Evolutionary conservation across 2,888 invertebrate species (phyloP), one percentile per base, ranked within the genome.

Genomic region (Melanargia galathea): DNA sequence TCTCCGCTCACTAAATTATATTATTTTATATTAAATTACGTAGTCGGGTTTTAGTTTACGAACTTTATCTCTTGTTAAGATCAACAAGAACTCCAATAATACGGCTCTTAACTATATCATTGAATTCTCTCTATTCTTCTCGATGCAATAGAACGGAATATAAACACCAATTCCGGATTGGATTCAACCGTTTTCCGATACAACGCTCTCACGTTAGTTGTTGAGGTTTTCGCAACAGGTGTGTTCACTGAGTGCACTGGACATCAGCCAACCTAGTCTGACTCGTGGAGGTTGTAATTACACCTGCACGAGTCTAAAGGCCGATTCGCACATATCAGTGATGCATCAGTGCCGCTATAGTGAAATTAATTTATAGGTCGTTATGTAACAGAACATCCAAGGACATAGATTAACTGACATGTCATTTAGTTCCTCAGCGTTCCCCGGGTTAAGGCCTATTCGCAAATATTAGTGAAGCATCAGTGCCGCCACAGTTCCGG

Each of bases 221-320:
- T 20, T 30, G 45, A 57, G 43, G 20, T 18, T 16, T 20, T 13
- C 16, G 45, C 57, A 57, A 57, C 57, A 57, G 57, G 57, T 57
- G 56, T 26, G 46, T 7, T 1, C 38, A 35, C 38, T n/a, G 43
- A 43, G 43, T 3, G 6, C n/a, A 22, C 55, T 57, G 57, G 57
- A 45, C 20, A 10, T 7, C 16, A 8, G 57, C 57, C 57, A 57
- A 57, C 1, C 45, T 30, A 6, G 6, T 7, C 30, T 6, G 46
- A 13, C 45, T 26, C 11, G 13, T 45, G 24, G 35, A 52, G 35
- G 35, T 13, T 35, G 20, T 6, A 20, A 35, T 7, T 35, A 35
- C 57, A 57, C 45, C 20, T 13, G 45, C 13, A 18, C 4, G 56
- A 5, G 43, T 10, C n/a, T 13, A 22, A 3, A n/a, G n/a, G n/a